These are phyloP conservation scores for Drosophila seguyi DNA, from an alignment of 1,140 invertebrate species.

Conservation along the genomic window DNA sequence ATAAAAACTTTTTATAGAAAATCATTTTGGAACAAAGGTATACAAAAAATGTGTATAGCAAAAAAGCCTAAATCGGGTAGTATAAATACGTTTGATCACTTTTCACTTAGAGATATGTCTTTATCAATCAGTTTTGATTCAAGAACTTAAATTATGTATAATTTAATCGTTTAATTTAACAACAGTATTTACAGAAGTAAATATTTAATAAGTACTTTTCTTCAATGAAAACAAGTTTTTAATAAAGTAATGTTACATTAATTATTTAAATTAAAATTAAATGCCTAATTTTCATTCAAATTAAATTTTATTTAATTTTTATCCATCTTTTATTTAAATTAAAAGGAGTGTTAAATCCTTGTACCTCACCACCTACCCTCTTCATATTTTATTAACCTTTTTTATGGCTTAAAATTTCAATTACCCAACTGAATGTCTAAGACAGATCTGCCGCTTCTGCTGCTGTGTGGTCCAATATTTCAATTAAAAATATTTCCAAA, in stretches of 20 bases:
- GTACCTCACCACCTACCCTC: not conserved
- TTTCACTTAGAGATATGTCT: not conserved
- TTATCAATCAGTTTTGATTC: not conserved
- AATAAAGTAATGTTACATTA: too few species aligned
- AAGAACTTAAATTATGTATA: not conserved
- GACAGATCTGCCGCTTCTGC: not conserved
- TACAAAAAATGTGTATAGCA: not conserved
- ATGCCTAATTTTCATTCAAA: not conserved
- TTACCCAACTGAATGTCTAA: constrained; percentile 5
- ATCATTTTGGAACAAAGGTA: not conserved
- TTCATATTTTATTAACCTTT: not conserved
- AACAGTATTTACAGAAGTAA: not conserved
- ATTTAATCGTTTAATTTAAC: not conserved
- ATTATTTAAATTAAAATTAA: too few species aligned
- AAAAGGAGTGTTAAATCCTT: not conserved
- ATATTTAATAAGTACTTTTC: not conserved
- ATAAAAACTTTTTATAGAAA: too few species aligned
- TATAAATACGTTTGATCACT: not conserved
- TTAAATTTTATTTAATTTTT: not conserved
- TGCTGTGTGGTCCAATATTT: constrained; percentile 41
- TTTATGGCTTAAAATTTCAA: not conserved
- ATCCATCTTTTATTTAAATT: too few species aligned
- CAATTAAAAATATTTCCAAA: constrained; percentile 53
- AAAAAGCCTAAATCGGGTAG: not conserved
- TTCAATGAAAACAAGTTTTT: not conserved